A percentile compares a stretch with the other conserved stretches of the same genome.
These are phyloP conservation scores for Podarcis lilfordi DNA, from an alignment of 2,797 vertebrate species.

Conservation along the genomic window DNA sequence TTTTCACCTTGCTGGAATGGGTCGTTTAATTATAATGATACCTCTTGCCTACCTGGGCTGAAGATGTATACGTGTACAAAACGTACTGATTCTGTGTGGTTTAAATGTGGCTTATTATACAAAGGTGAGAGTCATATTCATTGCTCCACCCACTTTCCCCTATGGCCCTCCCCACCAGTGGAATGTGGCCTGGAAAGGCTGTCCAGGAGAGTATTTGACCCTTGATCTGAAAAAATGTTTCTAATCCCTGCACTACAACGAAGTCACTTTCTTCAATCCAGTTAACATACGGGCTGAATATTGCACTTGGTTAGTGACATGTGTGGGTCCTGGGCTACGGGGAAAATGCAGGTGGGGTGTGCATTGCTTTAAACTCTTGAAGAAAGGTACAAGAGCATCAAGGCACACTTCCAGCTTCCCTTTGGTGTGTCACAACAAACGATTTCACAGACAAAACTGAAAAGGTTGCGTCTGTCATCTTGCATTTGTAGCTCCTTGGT, in stretches of 20 bases:
- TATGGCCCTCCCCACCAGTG: too few species aligned
- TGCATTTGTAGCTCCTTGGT: background rate
- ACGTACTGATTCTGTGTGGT: too few species aligned
- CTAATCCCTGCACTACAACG: background rate
- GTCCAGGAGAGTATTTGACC: too few species aligned
- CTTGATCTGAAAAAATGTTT: too few species aligned
- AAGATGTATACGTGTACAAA: too few species aligned
- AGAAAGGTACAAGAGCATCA: background rate
- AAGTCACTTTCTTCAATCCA: background rate
- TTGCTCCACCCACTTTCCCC: too few species aligned
- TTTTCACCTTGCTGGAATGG: too few species aligned
- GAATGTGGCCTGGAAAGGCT: too few species aligned
- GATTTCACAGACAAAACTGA: background rate
- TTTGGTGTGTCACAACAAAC: background rate
- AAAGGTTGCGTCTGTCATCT: background rate
- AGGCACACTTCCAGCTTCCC: background rate
- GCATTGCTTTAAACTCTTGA: background rate
- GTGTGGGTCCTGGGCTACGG: background rate
- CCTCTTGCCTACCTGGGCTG: too few species aligned
- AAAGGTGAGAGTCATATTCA: too few species aligned
- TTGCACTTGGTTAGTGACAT: background rate
- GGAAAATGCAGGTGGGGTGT: background rate
- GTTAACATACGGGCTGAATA: background rate
- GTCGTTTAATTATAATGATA: too few species aligned
- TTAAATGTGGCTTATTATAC: too few species aligned